Evolutionary conservation across 2,797 vertebrate genomes (phyloP).

Genomic region (Scolopax bukidnonensis): DNA sequence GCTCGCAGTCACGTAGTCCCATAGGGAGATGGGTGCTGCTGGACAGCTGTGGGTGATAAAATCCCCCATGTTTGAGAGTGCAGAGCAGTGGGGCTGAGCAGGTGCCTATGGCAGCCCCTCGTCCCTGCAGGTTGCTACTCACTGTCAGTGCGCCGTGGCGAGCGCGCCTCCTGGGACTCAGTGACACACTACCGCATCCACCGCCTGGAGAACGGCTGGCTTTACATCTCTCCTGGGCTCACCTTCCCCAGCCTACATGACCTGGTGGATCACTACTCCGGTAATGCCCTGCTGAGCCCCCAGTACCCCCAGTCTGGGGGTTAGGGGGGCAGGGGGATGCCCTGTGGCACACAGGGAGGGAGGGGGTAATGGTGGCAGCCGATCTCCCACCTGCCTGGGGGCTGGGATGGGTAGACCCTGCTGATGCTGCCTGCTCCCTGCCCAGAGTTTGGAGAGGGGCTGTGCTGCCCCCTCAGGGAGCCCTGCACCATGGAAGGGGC

Average conservation of each 20-base stretch:
- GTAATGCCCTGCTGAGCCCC: slow-evolving; percentile 2
- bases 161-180: slow-evolving; percentile 51
- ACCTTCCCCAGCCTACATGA: slow-evolving; percentile 84
- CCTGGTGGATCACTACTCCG: slow-evolving; percentile 87
- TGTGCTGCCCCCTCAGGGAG: slow-evolving; percentile 80
- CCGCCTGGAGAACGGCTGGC: slow-evolving; percentile 82
- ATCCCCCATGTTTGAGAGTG: accelerated
- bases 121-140: slow-evolving; percentile 79
- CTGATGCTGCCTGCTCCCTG: background rate
- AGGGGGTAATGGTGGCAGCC: background rate
- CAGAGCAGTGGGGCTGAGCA: background rate
- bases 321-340: background rate
- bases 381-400: accelerated
- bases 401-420: accelerated
- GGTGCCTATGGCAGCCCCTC: background rate
- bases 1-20: background rate
- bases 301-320: accelerated
- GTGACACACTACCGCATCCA: slow-evolving; percentile 87
- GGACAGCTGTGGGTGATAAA: accelerated
- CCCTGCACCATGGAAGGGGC: slow-evolving; percentile 78
- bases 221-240: slow-evolving; percentile 84
- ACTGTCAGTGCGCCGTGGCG: slow-evolving; percentile 79
- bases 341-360: background rate
- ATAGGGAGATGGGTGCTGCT: background rate
- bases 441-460: slow-evolving; percentile 79